phyloP scores from a whole-genome alignment of 2,113 vertebrate genomes.

The Dipodomys merriami region DNA sequence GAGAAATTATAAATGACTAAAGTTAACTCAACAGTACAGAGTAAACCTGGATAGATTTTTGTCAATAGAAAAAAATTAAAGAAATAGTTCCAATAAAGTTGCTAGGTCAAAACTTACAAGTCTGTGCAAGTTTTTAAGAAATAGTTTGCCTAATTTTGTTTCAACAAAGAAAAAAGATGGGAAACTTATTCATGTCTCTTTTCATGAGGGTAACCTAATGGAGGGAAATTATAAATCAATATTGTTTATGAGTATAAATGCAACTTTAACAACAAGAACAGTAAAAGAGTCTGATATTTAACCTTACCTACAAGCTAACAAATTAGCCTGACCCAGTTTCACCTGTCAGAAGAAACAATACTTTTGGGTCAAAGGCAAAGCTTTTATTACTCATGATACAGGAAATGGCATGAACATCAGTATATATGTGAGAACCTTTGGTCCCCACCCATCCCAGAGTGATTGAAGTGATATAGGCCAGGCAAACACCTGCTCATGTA shows the following conservation, averaged over 20 bases:
- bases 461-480: neutral
- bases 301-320: neutral
- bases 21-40: neutral
- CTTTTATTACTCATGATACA: neutral
- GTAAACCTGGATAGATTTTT: neutral
- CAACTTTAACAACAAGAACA: neutral
- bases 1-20: constrained; percentile 28
- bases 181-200: constrained; percentile 26
- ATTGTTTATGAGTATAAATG: neutral
- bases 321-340: neutral
- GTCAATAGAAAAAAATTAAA: neutral
- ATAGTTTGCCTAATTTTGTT: neutral
- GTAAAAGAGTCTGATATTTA: neutral
- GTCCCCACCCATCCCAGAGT: neutral
- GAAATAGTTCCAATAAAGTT: neutral
- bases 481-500: neutral
- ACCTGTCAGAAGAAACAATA: neutral
- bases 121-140: constrained; percentile 34
- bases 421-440: neutral
- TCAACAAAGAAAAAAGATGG: constrained; percentile 6
- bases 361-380: constrained; percentile 12
- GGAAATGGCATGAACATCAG: neutral
- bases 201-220: neutral
- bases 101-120: constrained; percentile 26
- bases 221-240: neutral